Evolutionary conservation across 2,113 vertebrate genomes (phyloP).

Genomic region (Psilopsiagon aymara): DNA sequence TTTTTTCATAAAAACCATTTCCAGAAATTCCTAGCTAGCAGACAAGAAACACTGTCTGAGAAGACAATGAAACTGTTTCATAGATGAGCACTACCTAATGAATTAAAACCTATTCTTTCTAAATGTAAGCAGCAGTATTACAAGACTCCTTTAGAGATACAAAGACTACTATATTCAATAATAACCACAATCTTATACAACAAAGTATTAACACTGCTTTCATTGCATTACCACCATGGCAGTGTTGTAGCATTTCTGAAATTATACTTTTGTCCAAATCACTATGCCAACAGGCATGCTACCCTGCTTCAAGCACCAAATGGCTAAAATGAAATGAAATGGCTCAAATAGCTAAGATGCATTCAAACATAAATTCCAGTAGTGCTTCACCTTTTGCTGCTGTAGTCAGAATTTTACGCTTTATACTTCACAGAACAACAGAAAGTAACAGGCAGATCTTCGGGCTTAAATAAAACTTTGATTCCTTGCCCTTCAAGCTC

Average conservation of each 20-base stretch:
- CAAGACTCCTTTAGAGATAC: neutral
- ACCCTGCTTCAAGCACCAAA: neutral
- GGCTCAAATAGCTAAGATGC: neutral
- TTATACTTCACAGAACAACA: neutral
- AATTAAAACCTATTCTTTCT: constrained; percentile 6
- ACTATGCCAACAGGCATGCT: neutral
- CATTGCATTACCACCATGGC: neutral
- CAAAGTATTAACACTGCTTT: neutral
- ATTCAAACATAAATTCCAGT: neutral
- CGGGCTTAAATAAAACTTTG: neutral
- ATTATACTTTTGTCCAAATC: neutral
- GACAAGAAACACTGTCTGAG: neutral
- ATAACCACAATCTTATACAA: neutral
- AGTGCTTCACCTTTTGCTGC: neutral
- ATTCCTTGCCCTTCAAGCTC: neutral
- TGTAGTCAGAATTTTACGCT: neutral
- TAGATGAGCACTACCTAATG: neutral
- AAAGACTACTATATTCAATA: neutral
- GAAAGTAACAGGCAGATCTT: neutral
- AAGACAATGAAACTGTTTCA: neutral
- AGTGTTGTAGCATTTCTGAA: constrained; percentile 1
- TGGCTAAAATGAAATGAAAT: neutral
- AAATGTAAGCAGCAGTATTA: neutral
- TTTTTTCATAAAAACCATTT: neutral
- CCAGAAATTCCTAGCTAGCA: neutral